Base-by-base conservation (phyloP, 1,140 invertebrate species). In the Hylaeus anthracinus region DNA sequence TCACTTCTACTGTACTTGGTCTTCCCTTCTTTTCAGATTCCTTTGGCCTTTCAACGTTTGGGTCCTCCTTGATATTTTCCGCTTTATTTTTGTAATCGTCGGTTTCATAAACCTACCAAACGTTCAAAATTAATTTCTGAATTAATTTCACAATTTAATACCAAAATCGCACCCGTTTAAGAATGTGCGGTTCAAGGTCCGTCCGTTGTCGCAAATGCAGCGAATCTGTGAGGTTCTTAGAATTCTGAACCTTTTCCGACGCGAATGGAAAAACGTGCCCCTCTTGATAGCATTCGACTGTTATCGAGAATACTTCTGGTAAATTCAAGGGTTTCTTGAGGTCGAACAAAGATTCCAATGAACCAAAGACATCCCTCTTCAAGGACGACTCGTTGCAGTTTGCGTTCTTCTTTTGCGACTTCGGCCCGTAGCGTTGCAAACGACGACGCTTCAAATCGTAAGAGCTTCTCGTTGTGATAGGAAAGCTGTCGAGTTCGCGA, bases 261-360 rank as follows among this genome's bases (percentile, higher is more conserved):
- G 75, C 61, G 41, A 72, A n/a, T 15, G 63, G 64, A 78, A 53
- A 64, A 10, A 69, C 10, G 5, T 81, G 72, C 39, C 71, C 64
- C 48, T 74, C 61, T 63, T 81, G 55, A 14, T 58, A 39, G 8
- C 70, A 67, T 39, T 82, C 41, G 15, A 86, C 58, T 8, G 67
- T 12, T 56, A 84, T 51, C 10, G 73, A 77, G 8, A 79, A 67
- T 39, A 86, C 69, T 45, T 90, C 70, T 1, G 65, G 69, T 51
- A 91, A 70, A 53, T 88, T 75, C 12, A 91, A 51, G 2, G 85
- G 82, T 67, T 85, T 91, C 43, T 85, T 86, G 1, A 91, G 8
- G 10, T 90, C 82, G 14, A 91, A 91, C 6, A 91, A 79, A 43
- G 90, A 90, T 72, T 91, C 90, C 14, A 91, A 66, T 0, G 84